Percentiles rank a stretch among this genome's conserved stretches.
These are phyloP conservation scores for Vannuccia rotundouncinata DNA, from an alignment of 2,888 invertebrate species.

Conservation along the genomic window DNA sequence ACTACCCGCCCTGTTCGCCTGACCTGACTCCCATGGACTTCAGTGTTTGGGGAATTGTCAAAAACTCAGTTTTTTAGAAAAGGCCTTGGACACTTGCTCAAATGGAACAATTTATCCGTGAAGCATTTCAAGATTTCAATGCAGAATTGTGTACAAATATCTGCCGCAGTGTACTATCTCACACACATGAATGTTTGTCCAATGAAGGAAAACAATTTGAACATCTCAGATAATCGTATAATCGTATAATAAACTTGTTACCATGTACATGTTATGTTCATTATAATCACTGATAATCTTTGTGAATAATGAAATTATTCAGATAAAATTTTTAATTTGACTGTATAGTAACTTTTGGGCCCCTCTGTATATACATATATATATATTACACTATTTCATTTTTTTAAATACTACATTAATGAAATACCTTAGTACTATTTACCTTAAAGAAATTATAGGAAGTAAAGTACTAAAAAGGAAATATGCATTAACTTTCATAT, in stretches of 20 bases:
- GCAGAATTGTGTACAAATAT: slow-evolving; percentile 27
- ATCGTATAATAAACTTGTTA: slow-evolving; percentile 13
- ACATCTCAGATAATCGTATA: slow-evolving; percentile 1
- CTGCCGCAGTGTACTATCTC: slow-evolving; percentile 18
- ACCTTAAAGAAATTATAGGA: too few relatives aligned
- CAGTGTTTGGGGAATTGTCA: slow-evolving; percentile 24
- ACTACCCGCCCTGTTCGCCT: slow-evolving; percentile 4
- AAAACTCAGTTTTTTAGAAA: slow-evolving; percentile 24
- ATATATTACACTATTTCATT: too few relatives aligned
- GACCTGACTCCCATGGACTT: slow-evolving; percentile 24
- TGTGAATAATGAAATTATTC: slow-evolving; percentile 14
- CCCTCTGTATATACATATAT: neutral
- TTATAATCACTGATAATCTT: slow-evolving; percentile 1
- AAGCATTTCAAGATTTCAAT: slow-evolving; percentile 27
- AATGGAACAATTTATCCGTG: neutral
- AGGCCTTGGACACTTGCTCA: neutral
- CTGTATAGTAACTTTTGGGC: slow-evolving; percentile 33
- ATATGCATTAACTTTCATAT: too few relatives aligned
- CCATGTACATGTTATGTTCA: neutral
- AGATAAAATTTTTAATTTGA: neutral
- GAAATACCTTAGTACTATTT: too few relatives aligned
- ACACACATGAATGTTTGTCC: neutral
- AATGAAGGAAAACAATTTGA: neutral
- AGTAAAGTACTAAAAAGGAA: too few relatives aligned
- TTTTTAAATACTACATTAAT: too few relatives aligned